Base-by-base conservation (phyloP, 92 coral and sea anemone species). In the Nematostella vectensis region DNA sequence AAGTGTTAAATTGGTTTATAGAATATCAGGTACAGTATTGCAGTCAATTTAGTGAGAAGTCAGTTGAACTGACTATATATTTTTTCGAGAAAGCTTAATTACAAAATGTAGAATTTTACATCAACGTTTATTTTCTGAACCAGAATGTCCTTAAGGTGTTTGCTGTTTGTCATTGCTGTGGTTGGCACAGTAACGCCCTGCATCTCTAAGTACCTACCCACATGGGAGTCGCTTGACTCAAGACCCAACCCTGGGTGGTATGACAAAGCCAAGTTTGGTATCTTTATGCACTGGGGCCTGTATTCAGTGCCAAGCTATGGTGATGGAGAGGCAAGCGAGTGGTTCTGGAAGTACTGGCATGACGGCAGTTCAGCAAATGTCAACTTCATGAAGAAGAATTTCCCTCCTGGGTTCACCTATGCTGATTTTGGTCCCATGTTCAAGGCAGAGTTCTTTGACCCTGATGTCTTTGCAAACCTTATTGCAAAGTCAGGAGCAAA, bases 261-360 rank as follows among this genome's bases (percentile, higher is more conserved):
- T 22, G 84, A 82, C 31, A 66, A 82, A 28, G 83, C 80, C 19
- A 82, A 82, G 57, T 82, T 82, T 53, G 89, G 89, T 16, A 82
- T 82, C 37, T 82, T 82, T 28, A 69, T 82, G 63, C 89, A 82
- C 69, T 82, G 89, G 89, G 89, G 89, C 2, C 63, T 82, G 11
- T 82, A 71, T 62, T 82, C 89, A 19, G 89, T 82, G 22, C 89
- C 89, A n/a, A 57, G 71, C 22, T 77, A 70, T 50, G 84, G 69
- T 12, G n/a, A n/a, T n/a, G n/a, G n/a, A n/a, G n/a, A n/a, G n/a
- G n/a, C n/a, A n/a, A 55, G 51, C 21, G 88, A 76, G 45, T 81
- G 88, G 88, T 81, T 81, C 45, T 81, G 88, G 88, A 38, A 59
- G 47, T 33, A 65, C 17, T 81, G 73, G 75, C 58, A 59, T 3